Evolutionary conservation across 2,797 vertebrate species (phyloP), one percentile per base, ranked within the genome.

Genomic region (Gymnothorax reevesii): DNA sequence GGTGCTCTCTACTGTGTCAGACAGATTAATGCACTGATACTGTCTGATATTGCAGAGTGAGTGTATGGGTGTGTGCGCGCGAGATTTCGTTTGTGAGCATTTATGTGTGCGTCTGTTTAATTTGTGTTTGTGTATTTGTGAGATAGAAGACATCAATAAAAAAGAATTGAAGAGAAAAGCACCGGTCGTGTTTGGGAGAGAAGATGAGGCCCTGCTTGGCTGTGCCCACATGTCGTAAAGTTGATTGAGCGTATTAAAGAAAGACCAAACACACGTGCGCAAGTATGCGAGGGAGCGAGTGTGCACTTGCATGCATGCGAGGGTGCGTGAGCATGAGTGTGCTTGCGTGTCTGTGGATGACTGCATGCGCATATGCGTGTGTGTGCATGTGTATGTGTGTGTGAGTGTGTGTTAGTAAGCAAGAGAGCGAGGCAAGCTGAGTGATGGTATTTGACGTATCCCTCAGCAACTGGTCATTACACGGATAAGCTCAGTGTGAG

Each of bases 371-470:
- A 62, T 62, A 20, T 15, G 2, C 20, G 60, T 62, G 60, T 62
- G 60, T 62, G 60, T 64, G 7, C 3, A 3, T 22, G 79, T 57
- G 79, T 57, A 13, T 86, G 49, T 7, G 59, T 57, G 60, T 0
- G 3, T 49, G 20, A 2, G 73, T 27, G 80, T 73, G 54, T 54
- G 57, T 27, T 13, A 49, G 57, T 42, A 42, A 42, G 33, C 33
- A 42, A 42, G 42, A 33, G n/a, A 20, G 17, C 6, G 73, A 22
- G 73, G 52, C 60, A 62, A 13, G 13, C 15, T 1, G 69, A 25
- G 57, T 59, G 71, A 79, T n/a, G 57, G 85, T 33, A 79, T 86
- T 62, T 86, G 60, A 71, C 71, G 27, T 42, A 83, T 9, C 57
- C 59, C 57, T 84, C 27, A 79, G 83, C 60, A 79, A 62, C 52